Evolutionary conservation across 2,888 invertebrate species (phyloP), one percentile per base, ranked within the genome.

Genomic region (Drosophila vallismaia): DNA sequence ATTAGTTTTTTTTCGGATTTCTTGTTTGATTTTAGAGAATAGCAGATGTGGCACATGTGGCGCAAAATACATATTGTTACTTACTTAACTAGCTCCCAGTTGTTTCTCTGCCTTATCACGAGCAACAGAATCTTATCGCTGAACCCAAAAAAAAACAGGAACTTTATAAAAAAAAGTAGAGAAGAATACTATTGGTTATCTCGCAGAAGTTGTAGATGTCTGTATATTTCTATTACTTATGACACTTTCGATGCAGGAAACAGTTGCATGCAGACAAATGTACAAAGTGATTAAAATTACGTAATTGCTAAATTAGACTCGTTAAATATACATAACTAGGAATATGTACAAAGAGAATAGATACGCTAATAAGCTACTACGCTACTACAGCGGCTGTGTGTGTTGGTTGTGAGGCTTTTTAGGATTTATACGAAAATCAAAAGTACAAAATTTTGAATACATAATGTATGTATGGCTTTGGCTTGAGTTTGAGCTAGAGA

Each of bases 391-490:
- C 24, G 38, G 31, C 12, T 55, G 36, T 26, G 48, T 33, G 36
- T 26, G 48, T 33, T 12, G 49, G 45, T 53, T 53, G 52, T n/a
- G 33, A n/a, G 49, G 28, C 48, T 60, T 19, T 19, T 19, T 19
- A 19, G 19, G 19, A 19, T 19, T 19, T 19, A n/a, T 60, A 62
- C 62, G 48, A 60, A 40, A 48, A 31, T 40, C 45, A 33, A 26
- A 40, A 38, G 19, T 56, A 28, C 48, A 19, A 9, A 40, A n/a
- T 48, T 49, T 42, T 12, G 36, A 53, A 59, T 70, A 52, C 26
- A 49, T 71, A 59, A 59, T 49, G 51, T 75, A 78, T 78, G 77
- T 75, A 78, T 78, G 77, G 77, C 77, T 78, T 78, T 78, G 77
- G 77, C 70, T 75, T 76, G 58, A 52, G 59, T 51, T 50, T 51